Evolutionary conservation across 2,888 invertebrate genomes (phyloP), one percentile per base, ranked within the genome.

Genomic region (Polyommatus icarus): DNA sequence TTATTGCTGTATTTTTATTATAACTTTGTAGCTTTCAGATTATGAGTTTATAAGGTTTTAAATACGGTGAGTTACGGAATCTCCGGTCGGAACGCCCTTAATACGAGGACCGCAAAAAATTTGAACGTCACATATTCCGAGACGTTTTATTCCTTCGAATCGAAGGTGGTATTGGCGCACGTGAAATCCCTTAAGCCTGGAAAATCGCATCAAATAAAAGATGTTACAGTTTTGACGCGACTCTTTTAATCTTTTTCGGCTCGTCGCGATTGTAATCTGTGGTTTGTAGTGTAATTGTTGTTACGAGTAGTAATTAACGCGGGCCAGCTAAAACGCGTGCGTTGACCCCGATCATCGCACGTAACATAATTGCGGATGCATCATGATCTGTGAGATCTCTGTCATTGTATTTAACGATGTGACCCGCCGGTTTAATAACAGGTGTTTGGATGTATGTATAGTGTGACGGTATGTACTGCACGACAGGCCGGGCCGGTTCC

Each of bases 371-470:
- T 89, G 87, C 90, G 86, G 88, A 88, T 87, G 88, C 88, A 88
- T 89, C 90, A 88, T 87, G 90, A 90, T 90, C 88, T 87, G 86
- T 83, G 85, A 86, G 85, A 86, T 92, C 93, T 93, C 92, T 89
- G 87, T 90, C 90, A 90, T 89, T 91, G 89, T 90, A 88, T 90
- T 90, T 91, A 91, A 91, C 87, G 88, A 84, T 88, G 88, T 91
- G 92, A 92, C 89, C 86, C 88, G 89, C 88, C 90, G 90, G 89
- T 90, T 91, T 93, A 92, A 92, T 93, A 93, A 92, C 92, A 93
- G 93, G 93, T 93, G 93, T 93, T 92, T 90, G 89, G 91, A 91
- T 92, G 91, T 92, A 91, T 90, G 91, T 91, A 89, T 87, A 87
- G 84, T 91, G 90, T 91, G 89, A 91, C 90, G 91, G 91, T 92